Evolutionary conservation across 2,888 invertebrate genomes (phyloP).

Genomic region (Pinctada fucata): DNA sequence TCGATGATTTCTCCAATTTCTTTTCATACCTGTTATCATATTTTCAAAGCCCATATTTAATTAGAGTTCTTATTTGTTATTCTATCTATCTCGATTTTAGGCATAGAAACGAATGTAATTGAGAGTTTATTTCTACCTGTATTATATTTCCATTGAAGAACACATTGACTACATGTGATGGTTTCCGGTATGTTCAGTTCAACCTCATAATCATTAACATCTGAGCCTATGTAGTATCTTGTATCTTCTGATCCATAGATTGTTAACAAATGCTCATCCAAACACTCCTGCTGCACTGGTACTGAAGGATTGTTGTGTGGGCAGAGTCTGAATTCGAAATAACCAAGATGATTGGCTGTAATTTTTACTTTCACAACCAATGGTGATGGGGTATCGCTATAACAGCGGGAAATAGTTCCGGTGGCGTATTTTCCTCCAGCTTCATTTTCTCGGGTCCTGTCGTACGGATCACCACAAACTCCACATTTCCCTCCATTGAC

Average conservation of each 20-base stretch:
- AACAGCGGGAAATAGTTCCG: slow-evolving; percentile 9
- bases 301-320: slow-evolving; percentile 7
- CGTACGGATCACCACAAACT: slow-evolving; percentile 13
- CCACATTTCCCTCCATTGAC: slow-evolving; percentile 15
- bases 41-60: too few relatives aligned
- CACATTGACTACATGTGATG: slow-evolving; percentile 2
- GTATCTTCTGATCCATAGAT: background rate
- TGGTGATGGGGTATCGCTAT: background rate
- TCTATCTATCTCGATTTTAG: too few relatives aligned
- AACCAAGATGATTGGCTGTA: slow-evolving; percentile 15
- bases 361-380: slow-evolving; percentile 9
- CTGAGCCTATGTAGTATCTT: background rate
- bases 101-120: too few relatives aligned
- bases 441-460: slow-evolving; percentile 6
- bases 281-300: slow-evolving; percentile 3
- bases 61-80: too few relatives aligned
- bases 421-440: slow-evolving; percentile 6
- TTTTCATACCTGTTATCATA: too few relatives aligned
- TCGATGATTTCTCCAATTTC: too few relatives aligned
- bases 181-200: background rate
- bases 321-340: slow-evolving; percentile 14
- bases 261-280: slow-evolving; percentile 8
- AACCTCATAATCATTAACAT: background rate
- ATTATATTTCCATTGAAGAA: slow-evolving; percentile 18
- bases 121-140: slow-evolving; percentile 6